Evolutionary conservation across 2,113 vertebrate genomes (phyloP), one percentile per base, ranked within the genome.

Genomic region (Alaudala cheleensis): DNA sequence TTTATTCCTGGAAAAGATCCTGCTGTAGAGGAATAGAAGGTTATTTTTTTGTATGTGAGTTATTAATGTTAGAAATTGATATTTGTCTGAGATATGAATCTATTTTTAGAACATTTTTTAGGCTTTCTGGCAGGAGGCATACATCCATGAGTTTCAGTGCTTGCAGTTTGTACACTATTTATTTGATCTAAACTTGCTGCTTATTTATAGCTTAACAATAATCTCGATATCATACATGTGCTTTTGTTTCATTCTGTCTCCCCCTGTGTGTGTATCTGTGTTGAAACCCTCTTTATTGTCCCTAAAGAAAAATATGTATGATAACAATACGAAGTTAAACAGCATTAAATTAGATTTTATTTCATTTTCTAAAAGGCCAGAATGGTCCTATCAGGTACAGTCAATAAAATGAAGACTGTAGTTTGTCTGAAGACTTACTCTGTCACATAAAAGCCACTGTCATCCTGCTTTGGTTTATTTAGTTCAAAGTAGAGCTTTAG

Each of bases 401-500:
- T 85, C 51, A 58, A 50, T 67, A 84, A 81, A 67, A 74, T 66
- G 20, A 64, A 56, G 47, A 58, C 29, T 54, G 10, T 33, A 26
- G 8, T 81, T 90, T 83, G 34, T 62, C 39, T 85, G 39, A 91
- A 88, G 11, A 37, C 14, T 24, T 87, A 3, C 12, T 26, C 3
- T 45, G 34, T 62, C 34, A 57, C 33, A 24, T 56, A 39, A 72
- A 62, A 86, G 34, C 28, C 67, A 37, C 15, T 25, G n/a, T 44
- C n/a, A 53, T 60, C 15, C 19, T 88, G 29, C 50, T 81, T 80
- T 61, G 40, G 18, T 84, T 93, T 73, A 81, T 86, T 93, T 70
- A 93, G 67, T 76, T 94, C 81, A 84, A 56, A 78, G 91, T 31
- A 88, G 67, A 94, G 50, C 29, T 81, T 91, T 42, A 60, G 53